Base-by-base conservation (phyloP, 2,888 invertebrate species). In the Pammene aurita region DNA sequence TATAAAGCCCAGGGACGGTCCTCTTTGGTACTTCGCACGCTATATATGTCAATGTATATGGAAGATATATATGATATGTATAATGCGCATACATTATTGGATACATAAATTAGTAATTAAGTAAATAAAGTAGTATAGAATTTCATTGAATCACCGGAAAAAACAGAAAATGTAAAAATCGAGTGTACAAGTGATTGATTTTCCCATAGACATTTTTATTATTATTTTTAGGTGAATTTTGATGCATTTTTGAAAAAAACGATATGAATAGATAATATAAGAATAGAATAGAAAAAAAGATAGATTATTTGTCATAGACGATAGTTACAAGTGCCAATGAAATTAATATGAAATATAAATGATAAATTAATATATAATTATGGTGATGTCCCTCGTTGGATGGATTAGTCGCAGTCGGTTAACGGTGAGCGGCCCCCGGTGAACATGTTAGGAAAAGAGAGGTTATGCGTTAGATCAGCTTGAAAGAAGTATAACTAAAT, bases 1-100 rank as follows among this genome's bases (percentile, higher is more conserved):
- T 84, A 77, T 90, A 90, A 1, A 92, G 60, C 0, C 90, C 90
- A 0, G 86, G 78, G 4, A 89, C 84, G 0, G 86, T 82, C 58
- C 83, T 80, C 78, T 90, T 92, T 50, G 89, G 86, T 7, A 78
- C 80, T 46, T 92, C 93, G 70, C 88, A 86, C 44, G 88, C 92
- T 91, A 77, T 72, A 72, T 55, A 18, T 35, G 26, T 35, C 18
- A 62, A 14, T 44, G 13, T 4, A 50, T 41, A 56, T 7, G 50
- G 38, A 9, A 14, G 14, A 34, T 26, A 14, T 42, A 54, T 63
- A 41, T 62, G n/a, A 35, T n/a, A 55, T n/a, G 14, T 41, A 50
- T 18, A 2, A 50, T 50, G 50, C n/a, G n/a, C n/a, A 44, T 38
- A 38, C 1, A 38, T 38, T 38, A 5, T 38, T 38, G 0, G 7